Conservation (phyloP, 2,797 vertebrate genomes). For the Fistularia commersonii region DNA sequence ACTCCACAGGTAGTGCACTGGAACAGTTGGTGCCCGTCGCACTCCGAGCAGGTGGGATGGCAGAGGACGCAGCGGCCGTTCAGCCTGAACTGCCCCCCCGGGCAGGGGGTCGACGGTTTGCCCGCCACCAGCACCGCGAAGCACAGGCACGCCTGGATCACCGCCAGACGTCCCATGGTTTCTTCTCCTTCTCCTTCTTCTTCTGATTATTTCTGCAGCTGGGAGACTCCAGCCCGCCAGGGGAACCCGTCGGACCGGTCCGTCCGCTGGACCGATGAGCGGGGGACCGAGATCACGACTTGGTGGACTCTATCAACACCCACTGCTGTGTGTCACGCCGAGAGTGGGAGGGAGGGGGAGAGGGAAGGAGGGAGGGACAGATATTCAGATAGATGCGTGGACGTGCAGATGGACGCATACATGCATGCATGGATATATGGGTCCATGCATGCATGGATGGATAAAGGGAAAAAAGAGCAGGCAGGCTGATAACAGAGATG, state of each 20-base stretch:
- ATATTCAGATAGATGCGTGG: neutral
- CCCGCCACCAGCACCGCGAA: slow-evolving; percentile 38
- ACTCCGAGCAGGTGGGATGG: slow-evolving; percentile 80
- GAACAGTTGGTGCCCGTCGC: slow-evolving; percentile 78
- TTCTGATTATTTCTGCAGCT: neutral
- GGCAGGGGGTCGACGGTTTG: slow-evolving; percentile 60
- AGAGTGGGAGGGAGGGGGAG: neutral
- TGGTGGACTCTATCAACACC: too few species aligned
- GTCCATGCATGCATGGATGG: neutral
- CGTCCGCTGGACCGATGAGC: too few species aligned
- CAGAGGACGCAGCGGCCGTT: slow-evolving; percentile 78
- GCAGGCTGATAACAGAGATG: too few species aligned
- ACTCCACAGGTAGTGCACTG: slow-evolving; percentile 80
- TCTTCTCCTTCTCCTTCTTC: neutral
- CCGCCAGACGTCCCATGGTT: slow-evolving; percentile 51
- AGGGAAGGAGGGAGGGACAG: slow-evolving; percentile 3
- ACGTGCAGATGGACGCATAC: neutral
- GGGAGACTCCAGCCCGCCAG: neutral
- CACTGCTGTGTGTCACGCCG: too few species aligned
- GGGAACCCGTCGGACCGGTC: too few species aligned
- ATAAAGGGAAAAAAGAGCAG: too few species aligned
- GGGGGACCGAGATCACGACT: too few species aligned
- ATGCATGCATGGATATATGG: neutral
- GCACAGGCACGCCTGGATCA: slow-evolving; percentile 26
- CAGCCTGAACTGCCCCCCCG: slow-evolving; percentile 74